Evolutionary conservation across 2,797 vertebrate species (phyloP).

Genomic region (Trachops cirrhosus): DNA sequence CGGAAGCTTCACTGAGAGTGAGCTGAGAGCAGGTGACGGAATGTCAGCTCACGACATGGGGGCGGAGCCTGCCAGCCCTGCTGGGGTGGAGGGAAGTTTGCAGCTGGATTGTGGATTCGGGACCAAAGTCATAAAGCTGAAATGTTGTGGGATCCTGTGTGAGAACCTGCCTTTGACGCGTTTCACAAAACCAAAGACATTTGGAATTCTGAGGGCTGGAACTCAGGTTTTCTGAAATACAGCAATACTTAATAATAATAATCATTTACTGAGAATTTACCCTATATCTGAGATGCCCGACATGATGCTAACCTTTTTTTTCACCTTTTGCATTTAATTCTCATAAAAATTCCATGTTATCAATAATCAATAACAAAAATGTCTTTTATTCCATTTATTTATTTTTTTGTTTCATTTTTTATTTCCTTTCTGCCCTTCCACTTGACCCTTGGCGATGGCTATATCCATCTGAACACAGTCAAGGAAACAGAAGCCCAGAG

Average conservation of each 20-base stretch:
- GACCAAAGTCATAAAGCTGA: neutral
- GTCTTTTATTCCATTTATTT: neutral
- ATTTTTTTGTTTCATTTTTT: neutral
- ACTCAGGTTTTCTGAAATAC: neutral
- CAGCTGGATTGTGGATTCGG: neutral
- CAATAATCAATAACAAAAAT: neutral
- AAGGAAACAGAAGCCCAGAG: neutral
- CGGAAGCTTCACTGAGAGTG: neutral
- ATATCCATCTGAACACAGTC: neutral
- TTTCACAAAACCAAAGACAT: neutral
- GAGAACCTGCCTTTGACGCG: neutral
- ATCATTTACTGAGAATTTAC: neutral
- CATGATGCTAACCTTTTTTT: neutral
- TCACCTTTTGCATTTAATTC: neutral
- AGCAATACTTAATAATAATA: neutral
- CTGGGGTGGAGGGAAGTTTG: neutral
- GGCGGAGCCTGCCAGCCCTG: neutral
- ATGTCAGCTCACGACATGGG: neutral
- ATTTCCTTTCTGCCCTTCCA: neutral
- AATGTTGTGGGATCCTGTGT: neutral
- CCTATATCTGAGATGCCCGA: neutral
- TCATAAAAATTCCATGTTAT: neutral
- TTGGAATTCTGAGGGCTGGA: neutral
- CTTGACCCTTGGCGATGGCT: neutral
- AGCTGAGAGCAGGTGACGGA: conserved; percentile 23